Base-by-base conservation (phyloP, 2,888 invertebrate genomes). In the Neoaliturus tenellus region DNA sequence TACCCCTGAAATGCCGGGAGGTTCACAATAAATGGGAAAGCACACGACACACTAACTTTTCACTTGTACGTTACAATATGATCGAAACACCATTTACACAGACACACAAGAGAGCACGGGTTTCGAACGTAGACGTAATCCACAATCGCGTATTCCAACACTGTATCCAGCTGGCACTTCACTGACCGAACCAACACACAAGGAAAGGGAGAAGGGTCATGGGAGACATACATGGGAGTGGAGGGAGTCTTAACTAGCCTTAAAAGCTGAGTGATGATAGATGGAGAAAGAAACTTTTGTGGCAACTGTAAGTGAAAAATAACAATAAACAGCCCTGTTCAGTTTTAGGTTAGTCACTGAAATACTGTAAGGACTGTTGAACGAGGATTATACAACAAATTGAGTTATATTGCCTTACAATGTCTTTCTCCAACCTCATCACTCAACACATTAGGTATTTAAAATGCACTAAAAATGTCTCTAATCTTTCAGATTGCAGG, bases 91-190 rank as follows among this genome's bases (percentile, higher is more conserved):
- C 35, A 62, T 23, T 28, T 20, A 71, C 71, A 71, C 71, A 80
- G 55, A 80, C 62, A 67, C 81, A 67, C 81, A 58, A 62, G 17
- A 55, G 3, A 31, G 62, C 62, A 31, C 31, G 31, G 31, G 4
- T 14, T 14, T 8, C 25, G 23, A 4, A 48, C 48, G 44, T 44
- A 5, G 62, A 82, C 69, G 44, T 82, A 71, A 67, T 73, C 82
- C 82, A 39, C 67, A 44, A 31, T 33, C 58, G 83, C 83, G 83
- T 83, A 83, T 75, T 62, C 83, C 55, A 62, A 31, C 83, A 83
- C 83, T 83, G 83, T 75, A 83, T 83, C 83, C 83, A 78, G 35
- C 20, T 5, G 71, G 71, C 71, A 71, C 71, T 71, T 35, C 71
- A 71, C 71, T 71, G 71, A 39, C 41, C 39, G 41, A 71, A 39